Percentiles rank a stretch among this genome's conserved stretches.
phyloP scores from a whole-genome alignment of 2,888 invertebrate species.

The Odontothrips loti region DNA sequence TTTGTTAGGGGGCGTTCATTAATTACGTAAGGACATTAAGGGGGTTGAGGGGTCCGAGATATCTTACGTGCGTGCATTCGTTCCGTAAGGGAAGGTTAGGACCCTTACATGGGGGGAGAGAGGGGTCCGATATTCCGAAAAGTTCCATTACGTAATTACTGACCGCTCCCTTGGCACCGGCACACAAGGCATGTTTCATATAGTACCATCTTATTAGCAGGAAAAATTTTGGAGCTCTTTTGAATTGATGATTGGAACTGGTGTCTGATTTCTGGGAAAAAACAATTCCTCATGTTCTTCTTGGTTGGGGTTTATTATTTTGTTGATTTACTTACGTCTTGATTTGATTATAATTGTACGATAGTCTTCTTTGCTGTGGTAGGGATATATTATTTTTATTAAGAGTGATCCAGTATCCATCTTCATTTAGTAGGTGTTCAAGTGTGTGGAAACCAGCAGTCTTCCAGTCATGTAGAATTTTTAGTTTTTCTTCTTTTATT shows the following conservation, averaged over 20 bases:
- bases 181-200: background rate
- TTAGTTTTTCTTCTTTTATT: background rate
- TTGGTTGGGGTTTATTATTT: background rate
- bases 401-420: background rate
- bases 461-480: background rate
- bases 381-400: rapidly evolving
- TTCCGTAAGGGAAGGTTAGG: too few species aligned
- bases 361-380: background rate
- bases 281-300: too few species aligned
- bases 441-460: background rate
- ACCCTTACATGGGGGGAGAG: too few species aligned
- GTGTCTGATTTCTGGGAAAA: background rate
- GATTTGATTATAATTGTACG: background rate
- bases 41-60: too few species aligned
- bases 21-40: too few species aligned
- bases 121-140: too few species aligned
- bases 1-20: too few species aligned
- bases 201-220: background rate
- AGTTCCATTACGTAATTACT: too few species aligned
- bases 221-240: background rate
- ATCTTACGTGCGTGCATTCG: too few species aligned
- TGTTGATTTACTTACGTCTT: background rate
- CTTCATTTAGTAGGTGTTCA: background rate
- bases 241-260: background rate
- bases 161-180: too few species aligned